Conservation (phyloP, 2,113 vertebrate genomes). For the Corvus cornix region DNA sequence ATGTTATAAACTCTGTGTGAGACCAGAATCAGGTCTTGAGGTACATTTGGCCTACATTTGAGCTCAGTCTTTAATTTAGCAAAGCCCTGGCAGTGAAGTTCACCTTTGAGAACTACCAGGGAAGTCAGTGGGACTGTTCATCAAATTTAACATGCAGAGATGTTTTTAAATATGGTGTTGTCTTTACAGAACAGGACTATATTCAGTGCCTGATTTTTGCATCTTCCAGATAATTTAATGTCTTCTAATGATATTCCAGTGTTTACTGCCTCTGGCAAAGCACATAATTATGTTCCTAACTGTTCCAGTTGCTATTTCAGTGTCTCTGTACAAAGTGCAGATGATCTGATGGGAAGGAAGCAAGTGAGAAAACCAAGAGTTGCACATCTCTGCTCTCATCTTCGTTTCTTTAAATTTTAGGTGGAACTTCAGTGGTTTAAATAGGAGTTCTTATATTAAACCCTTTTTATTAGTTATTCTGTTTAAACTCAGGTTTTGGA, state of each 20-base stretch:
- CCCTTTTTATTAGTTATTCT: not conserved
- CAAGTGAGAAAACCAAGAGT: not conserved
- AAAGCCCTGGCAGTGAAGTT: not conserved
- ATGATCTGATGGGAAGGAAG: not conserved
- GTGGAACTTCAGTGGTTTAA: not conserved
- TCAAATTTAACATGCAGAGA: not conserved
- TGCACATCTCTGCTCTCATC: not conserved
- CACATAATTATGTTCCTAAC: not conserved
- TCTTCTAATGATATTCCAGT: not conserved
- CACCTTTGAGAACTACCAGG: not conserved
- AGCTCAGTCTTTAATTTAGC: not conserved
- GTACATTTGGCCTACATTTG: not conserved
- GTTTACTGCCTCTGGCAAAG: not conserved
- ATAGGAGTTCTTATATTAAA: not conserved
- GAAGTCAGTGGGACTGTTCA: not conserved
- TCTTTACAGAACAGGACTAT: not conserved
- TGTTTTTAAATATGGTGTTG: not conserved
- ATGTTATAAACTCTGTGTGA: not conserved
- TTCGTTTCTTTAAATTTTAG: not conserved
- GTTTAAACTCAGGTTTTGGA: not conserved
- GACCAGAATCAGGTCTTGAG: not conserved
- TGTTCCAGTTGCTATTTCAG: not conserved
- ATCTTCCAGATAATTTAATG: not conserved
- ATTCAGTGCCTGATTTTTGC: not conserved
- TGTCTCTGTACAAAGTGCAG: not conserved